phyloP scores from a whole-genome alignment of 1,140 invertebrate species.

The Drosophila nannoptera region DNA sequence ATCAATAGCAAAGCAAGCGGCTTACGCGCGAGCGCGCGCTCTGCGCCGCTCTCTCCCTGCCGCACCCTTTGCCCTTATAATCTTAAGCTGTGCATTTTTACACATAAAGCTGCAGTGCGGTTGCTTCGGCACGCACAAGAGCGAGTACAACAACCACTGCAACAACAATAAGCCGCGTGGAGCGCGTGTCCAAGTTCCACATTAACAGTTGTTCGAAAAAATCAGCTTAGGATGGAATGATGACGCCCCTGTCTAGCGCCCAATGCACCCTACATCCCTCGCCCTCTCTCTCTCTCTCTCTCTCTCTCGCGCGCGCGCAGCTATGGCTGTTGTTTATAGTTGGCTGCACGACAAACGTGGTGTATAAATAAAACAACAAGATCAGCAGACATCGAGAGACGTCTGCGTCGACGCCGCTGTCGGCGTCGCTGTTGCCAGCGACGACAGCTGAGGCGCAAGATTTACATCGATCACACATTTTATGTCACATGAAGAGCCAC shows the following conservation, averaged over 20 bases:
- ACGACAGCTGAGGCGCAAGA: slow-evolving; percentile 65
- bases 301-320: neutral
- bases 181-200: slow-evolving; percentile 51
- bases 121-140: slow-evolving; percentile 47
- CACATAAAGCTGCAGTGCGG: slow-evolving; percentile 34
- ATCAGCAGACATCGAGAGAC: slow-evolving; percentile 57
- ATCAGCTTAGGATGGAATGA: slow-evolving; percentile 57
- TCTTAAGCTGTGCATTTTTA: neutral
- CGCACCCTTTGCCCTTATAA: slow-evolving; percentile 4
- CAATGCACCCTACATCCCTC: slow-evolving; percentile 2
- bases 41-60: slow-evolving; percentile 4
- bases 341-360: slow-evolving; percentile 37
- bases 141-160: slow-evolving; percentile 44
- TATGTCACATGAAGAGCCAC: slow-evolving; percentile 69
- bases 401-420: slow-evolving; percentile 2
- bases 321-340: slow-evolving; percentile 4
- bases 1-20: slow-evolving; percentile 1
- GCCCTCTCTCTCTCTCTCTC: neutral
- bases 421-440: slow-evolving; percentile 9
- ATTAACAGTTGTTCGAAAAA: slow-evolving; percentile 66
- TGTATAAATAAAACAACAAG: slow-evolving; percentile 64
- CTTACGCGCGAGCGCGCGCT: too few species aligned
- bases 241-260: slow-evolving; percentile 26
- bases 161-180: slow-evolving; percentile 24
- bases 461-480: slow-evolving; percentile 77